A percentile compares a stretch with the other conserved stretches of the same genome.
phyloP scores from a whole-genome alignment of 2,888 invertebrate genomes.

The Cephus sareptanus region DNA sequence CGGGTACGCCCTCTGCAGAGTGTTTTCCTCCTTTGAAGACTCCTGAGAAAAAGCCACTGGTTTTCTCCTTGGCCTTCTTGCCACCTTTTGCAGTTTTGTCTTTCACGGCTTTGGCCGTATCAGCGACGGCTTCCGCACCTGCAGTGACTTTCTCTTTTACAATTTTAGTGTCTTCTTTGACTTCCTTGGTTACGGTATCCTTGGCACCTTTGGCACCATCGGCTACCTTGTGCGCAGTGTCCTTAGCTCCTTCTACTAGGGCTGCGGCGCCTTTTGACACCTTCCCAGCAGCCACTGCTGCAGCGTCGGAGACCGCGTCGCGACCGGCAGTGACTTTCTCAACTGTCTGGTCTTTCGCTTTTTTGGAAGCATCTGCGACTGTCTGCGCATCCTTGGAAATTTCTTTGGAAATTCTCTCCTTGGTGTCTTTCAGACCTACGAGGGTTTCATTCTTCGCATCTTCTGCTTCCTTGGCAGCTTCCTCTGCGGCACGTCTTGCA shows the following conservation, averaged over 20 bases:
- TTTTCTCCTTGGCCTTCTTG: slow-evolving; percentile 30
- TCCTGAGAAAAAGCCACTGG: slow-evolving; percentile 31
- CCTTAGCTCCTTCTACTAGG: slow-evolving; percentile 7
- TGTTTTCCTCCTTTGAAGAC: slow-evolving; percentile 34
- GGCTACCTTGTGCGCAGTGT: slow-evolving; percentile 12
- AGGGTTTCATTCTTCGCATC: slow-evolving; percentile 25
- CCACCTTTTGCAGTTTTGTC: slow-evolving; percentile 23
- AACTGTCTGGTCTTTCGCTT: slow-evolving; percentile 7
- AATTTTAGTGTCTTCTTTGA: slow-evolving; percentile 27
- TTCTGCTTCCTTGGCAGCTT: slow-evolving; percentile 16
- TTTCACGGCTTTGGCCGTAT: slow-evolving; percentile 28
- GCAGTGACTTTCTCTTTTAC: slow-evolving; percentile 30
- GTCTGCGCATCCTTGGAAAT: slow-evolving; percentile 9
- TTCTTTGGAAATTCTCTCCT: slow-evolving; percentile 23
- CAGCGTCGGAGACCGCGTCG: slow-evolving; percentile 13
- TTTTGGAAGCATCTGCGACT: slow-evolving; percentile 8
- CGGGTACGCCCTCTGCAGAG: slow-evolving; percentile 27
- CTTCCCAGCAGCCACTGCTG: slow-evolving; percentile 12
- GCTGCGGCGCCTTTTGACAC: slow-evolving; percentile 11
- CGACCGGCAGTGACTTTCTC: slow-evolving; percentile 9
- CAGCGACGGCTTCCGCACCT: slow-evolving; percentile 26
- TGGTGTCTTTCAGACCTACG: slow-evolving; percentile 7
- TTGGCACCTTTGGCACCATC: slow-evolving; percentile 19
- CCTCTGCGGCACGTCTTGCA: slow-evolving; percentile 28
- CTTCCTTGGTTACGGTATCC: slow-evolving; percentile 24